A percentile compares a stretch with the other conserved stretches of the same genome.
Conservation (phyloP, 2,888 invertebrate genomes). For the Corbicula japonica region DNA sequence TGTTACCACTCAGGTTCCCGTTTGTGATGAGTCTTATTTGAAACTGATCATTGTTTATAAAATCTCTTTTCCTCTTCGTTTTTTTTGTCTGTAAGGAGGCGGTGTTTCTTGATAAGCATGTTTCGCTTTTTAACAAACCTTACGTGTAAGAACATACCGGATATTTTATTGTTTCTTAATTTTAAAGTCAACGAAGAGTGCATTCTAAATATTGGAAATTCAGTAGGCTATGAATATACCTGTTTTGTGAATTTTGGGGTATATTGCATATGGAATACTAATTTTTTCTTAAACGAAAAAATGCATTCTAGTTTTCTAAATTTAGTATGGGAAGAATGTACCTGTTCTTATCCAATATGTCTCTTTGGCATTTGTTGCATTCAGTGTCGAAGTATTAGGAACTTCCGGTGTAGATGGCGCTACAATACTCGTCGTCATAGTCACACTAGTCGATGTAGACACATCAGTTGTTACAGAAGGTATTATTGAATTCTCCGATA, state of each 20-base stretch:
- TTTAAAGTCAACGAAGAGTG: not conserved
- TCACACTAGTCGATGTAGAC: constrained; percentile 16
- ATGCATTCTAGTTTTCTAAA: not conserved
- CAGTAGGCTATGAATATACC: not conserved
- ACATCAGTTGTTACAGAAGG: constrained; percentile 28
- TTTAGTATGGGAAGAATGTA: constrained; percentile 28
- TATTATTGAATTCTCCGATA: not conserved
- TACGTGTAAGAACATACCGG: no score
- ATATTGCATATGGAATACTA: not conserved
- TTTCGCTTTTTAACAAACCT: no score
- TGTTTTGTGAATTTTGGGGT: not conserved
- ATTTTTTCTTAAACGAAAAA: not conserved
- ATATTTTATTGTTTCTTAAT: not conserved
- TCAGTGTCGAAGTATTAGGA: constrained; percentile 40
- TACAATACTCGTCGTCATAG: constrained; percentile 15
- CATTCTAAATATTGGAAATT: not conserved
- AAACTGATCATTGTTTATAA: no score
- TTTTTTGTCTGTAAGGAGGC: no score
- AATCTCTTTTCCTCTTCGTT: no score
- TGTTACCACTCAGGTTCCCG: no score
- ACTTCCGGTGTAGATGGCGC: constrained; percentile 37
- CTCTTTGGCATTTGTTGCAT: constrained; percentile 53
- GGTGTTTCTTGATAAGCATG: no score
- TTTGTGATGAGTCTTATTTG: no score
- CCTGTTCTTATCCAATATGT: constrained; percentile 70